A percentile compares a stretch with the other conserved stretches of the same genome.
These are phyloP conservation scores for Sphaerophoria taeniata DNA, from an alignment of 2,888 invertebrate species.

Conservation along the genomic window DNA sequence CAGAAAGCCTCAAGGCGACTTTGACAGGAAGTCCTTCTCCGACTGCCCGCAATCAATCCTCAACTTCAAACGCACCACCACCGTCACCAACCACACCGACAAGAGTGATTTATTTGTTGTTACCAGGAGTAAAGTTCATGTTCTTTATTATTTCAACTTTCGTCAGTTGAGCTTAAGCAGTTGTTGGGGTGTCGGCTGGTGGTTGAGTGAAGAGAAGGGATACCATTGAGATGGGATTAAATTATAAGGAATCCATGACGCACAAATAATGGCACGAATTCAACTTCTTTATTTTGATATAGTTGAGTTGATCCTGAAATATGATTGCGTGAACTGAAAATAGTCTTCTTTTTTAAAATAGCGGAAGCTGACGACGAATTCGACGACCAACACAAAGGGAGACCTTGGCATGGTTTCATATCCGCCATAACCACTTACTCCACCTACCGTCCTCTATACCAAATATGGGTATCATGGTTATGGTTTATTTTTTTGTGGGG, in stretches of 20 bases:
- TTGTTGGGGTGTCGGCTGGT: background rate
- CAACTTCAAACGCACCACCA: background rate
- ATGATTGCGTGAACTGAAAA: conserved; percentile 66
- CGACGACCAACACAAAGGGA: conserved; percentile 12
- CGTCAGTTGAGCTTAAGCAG: conserved; percentile 36
- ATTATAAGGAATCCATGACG: conserved; percentile 65
- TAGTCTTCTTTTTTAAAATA: conserved; percentile 27
- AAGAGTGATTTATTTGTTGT: conserved; percentile 71
- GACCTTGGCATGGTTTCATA: conserved; percentile 56
- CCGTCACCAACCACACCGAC: background rate
- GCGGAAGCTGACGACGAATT: conserved; percentile 11
- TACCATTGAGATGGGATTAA: conserved; percentile 61
- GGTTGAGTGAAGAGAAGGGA: background rate
- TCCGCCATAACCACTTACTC: conserved; percentile 1
- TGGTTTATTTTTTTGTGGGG: conserved; percentile 17
- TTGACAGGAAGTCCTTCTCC: background rate
- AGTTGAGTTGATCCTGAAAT: conserved; percentile 71
- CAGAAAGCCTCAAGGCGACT: background rate
- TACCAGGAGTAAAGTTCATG: conserved; percentile 61
- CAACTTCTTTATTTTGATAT: conserved; percentile 32
- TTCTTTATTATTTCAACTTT: conserved; percentile 62
- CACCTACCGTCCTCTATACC: background rate
- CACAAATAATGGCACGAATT: conserved; percentile 60
- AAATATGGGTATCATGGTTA: background rate
- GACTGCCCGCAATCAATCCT: background rate